A percentile compares a stretch with the other conserved stretches of the same genome.
phyloP scores from a whole-genome alignment of 2,113 vertebrate species.

The Mus spicilegus region DNA sequence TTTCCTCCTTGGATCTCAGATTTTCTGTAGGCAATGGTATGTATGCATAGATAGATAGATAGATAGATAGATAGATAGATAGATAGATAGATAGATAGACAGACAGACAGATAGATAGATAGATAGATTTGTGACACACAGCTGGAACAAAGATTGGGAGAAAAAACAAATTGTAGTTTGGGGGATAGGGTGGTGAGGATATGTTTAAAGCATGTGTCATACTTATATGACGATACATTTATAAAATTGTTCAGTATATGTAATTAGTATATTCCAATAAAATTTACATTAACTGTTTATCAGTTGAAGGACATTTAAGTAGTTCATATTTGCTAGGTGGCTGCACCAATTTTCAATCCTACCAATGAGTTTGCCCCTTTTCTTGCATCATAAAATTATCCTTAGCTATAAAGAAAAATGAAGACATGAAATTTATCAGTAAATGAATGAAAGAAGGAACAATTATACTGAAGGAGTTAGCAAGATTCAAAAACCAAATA shows the following conservation, averaged over 20 bases:
- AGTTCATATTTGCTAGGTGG: not conserved
- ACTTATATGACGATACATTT: not conserved
- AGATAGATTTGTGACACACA: no score
- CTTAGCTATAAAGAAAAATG: not conserved
- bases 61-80: no score
- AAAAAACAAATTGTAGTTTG: not conserved
- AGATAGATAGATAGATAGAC: no score
- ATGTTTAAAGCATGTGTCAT: not conserved
- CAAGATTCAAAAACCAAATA: not conserved
- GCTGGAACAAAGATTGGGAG: not conserved
- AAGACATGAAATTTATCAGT: not conserved
- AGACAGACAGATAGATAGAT: no score
- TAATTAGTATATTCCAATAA: not conserved
- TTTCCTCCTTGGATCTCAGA: not conserved
- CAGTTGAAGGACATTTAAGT: not conserved
- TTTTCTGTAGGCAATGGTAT: not conserved
- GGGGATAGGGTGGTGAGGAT: no score
- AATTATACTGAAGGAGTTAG: not conserved
- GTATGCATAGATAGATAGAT: no score
- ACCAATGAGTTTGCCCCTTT: not conserved
- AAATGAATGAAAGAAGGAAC: not conserved
- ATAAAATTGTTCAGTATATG: not conserved
- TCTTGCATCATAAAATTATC: not conserved
- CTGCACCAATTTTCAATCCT: not conserved
- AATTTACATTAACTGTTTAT: not conserved